Base-by-base conservation (phyloP, 1,140 invertebrate genomes). In the Vanessa tameamea region DNA sequence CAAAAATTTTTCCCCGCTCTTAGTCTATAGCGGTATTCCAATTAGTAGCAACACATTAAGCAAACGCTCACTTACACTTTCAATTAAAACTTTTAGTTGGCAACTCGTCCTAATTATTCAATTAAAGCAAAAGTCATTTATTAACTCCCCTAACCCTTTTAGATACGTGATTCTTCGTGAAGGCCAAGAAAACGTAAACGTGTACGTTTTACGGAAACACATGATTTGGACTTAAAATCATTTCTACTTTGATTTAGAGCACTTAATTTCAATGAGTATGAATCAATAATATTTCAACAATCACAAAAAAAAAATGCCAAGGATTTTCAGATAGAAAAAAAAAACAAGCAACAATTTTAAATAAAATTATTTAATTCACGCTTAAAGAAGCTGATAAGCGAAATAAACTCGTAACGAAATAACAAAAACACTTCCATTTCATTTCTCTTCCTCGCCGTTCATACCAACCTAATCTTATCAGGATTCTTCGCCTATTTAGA, bases 41-140 rank as follows among this genome's bases (percentile, higher is more conserved):
- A 50, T 66, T 50, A 51, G 47, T 66, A 20, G 48, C 64, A 66
- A 50, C 48, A 31, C 64, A 66, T 66, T 66, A 51, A 66, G 23
- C 57, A 61, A 61, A 37, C 23, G 13, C 57, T 61, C 26, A 31
- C 57, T 61, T 61, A 43, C 65, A 37, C 65, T 70, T 63, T 63
- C 57, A 70, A 70, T 70, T 70, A 70, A 70, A 70, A 70, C 68
- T 70, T 70, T 70, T 50, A 70, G 68, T 63, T 50, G 13, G 57
- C 68, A 61, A 63, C 59, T 70, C 47, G 20, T 70, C 68, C 68
- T 70, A 70, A 70, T 70, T 70, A 70, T 63, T 70, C 31, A 47
- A 47, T 55, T 67, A 55, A 67, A 67, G 51, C 55, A 55, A 67
- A 67, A 51, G 51, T 51, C 65, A 67, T 67, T 67, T 67, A 55